Evolutionary conservation across 2,888 invertebrate species (phyloP), one percentile per base, ranked within the genome.

Genomic region (Apantesis nais): DNA sequence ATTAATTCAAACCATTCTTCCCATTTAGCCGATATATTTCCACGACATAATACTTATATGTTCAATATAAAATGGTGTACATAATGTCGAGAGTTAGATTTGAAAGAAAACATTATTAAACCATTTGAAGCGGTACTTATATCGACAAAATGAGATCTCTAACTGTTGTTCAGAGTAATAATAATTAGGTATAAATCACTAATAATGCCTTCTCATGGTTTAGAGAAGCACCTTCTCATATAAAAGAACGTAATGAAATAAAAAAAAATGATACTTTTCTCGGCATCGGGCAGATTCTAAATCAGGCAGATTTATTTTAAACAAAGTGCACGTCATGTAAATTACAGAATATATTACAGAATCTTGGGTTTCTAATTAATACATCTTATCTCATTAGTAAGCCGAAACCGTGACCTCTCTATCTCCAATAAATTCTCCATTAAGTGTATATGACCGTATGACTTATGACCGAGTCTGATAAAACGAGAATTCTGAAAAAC

Each of bases 11-110:
- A 48, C 48, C 7, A 19, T 48, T 48, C 48, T 41, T 2, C 62
- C 29, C 12, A 63, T 44, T 63, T 31, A 63, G 44, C 44, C 63
- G 63, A 63, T 22, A 44, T 22, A 31, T 44, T 63, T 44, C 25
- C 34, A 52, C 34, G n/a, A 62, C 41, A 41, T 62, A 62, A 37
- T 39, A 62, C 14, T 37, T 37, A 25, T 39, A 34, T 29, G 25
- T 41, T 39, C 1, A 25, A 41, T 39, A 14, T n/a, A 39, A 62
- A 39, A 39, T n/a, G 14, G 25, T 62, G 37, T 39, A 39, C n/a
- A 14, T 39, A n/a, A 39, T 11, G 14, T 62, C 5, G 19, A 48
- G 39, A 41, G 25, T 62, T 25, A 39, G 8, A 41, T 41, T 39
- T 61, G 61, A 37, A 31, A 37, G 62, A 14, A 41, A 62, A 62